A percentile compares a stretch with the other conserved stretches of the same genome.
These are phyloP conservation scores for Clavelina lepadiformis DNA, from an alignment of 23 tunicate species.

Conservation along the genomic window DNA sequence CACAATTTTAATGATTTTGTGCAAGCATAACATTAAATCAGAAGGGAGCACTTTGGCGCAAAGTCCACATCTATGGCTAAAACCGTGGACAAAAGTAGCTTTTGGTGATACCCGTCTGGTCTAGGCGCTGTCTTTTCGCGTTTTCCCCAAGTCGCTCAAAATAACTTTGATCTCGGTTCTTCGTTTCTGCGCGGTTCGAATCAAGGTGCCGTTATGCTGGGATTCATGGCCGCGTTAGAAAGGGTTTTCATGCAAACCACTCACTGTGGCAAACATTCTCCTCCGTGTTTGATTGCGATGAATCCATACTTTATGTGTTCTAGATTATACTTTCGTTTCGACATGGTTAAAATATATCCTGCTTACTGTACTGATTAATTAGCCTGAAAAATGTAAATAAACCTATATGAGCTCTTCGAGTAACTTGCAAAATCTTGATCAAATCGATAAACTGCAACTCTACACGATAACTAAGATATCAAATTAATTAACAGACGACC, in stretches of 20 bases:
- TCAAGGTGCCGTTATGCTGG: conserved; percentile 43
- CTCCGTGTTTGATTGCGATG: conserved; percentile 17
- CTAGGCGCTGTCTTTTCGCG: conserved; percentile 39
- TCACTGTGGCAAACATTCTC: conserved; percentile 20
- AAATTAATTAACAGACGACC: no score
- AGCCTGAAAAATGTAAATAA: no score
- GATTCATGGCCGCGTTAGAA: conserved; percentile 23
- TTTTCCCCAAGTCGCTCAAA: conserved; percentile 31
- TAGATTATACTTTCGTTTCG: conserved; percentile 16
- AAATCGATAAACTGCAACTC: no score
- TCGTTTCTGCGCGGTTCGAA: conserved; percentile 30
- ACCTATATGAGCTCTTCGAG: no score
- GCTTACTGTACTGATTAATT: no score
- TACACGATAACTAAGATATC: no score
- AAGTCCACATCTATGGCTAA: conserved; percentile 39
- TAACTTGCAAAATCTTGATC: no score
- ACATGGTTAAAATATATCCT: conserved; percentile 5
- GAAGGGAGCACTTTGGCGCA: conserved; percentile 46
- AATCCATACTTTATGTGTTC: conserved; percentile 20
- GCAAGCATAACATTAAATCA: conserved; percentile 22
- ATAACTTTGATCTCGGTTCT: conserved; percentile 31
- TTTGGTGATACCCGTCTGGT: conserved; percentile 36
- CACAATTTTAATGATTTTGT: conserved; percentile 16
- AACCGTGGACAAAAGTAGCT: conserved; percentile 27
- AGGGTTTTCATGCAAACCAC: conserved; percentile 44